phyloP scores from a whole-genome alignment of 2,888 invertebrate genomes.

The Protophormia terraenovae region DNA sequence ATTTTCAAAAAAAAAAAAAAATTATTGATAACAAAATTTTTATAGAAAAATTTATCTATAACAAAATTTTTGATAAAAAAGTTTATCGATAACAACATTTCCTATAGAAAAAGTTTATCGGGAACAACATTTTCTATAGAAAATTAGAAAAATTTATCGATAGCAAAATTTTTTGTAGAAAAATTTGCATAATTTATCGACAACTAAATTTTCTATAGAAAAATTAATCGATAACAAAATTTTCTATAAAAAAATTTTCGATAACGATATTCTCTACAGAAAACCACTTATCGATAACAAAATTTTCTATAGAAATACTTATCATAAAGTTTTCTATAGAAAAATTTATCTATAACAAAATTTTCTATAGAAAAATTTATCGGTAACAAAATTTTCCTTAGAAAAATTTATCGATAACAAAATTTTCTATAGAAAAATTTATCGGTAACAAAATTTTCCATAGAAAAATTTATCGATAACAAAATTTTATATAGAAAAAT shows the following conservation, averaged over 20 bases:
- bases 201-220: not conserved
- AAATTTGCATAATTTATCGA: not conserved
- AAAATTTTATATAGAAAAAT: not conserved
- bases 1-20: not conserved
- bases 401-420: no score
- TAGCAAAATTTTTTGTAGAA: not conserved
- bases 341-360: no score
- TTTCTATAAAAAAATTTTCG: not conserved
- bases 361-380: no score
- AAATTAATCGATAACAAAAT: not conserved
- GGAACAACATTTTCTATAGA: not conserved
- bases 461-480: not conserved
- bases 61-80: not conserved
- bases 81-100: not conserved
- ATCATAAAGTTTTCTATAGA: no score
- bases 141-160: not conserved
- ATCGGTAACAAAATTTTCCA: not conserved
- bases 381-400: no score
- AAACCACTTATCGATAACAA: no score
- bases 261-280: no score
- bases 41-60: not conserved
- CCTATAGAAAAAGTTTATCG: not conserved
- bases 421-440: no score
- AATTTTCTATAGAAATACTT: no score
- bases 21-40: not conserved